These are phyloP conservation scores for Clinocottus analis DNA, from an alignment of 2,113 vertebrate genomes.

Conservation along the genomic window DNA sequence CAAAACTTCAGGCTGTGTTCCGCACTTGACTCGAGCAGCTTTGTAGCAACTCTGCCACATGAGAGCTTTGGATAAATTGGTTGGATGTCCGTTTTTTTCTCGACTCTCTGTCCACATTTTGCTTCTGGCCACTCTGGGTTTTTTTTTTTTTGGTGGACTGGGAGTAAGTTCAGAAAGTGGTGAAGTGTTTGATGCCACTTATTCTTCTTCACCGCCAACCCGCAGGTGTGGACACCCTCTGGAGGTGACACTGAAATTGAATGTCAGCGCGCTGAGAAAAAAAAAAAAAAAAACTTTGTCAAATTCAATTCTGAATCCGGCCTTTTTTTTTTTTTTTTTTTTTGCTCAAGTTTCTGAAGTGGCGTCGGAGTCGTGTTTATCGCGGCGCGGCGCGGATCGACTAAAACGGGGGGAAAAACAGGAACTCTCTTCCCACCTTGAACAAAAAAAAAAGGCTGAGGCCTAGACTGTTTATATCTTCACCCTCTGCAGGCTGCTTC, in stretches of 20 bases:
- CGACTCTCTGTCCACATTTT: conserved; percentile 43
- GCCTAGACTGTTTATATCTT: conserved; percentile 74
- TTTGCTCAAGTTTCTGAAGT: conserved; percentile 40
- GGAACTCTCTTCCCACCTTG: conserved; percentile 66
- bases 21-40: conserved; percentile 32
- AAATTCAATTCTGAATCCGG: conserved; percentile 59
- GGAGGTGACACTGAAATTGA: conserved; percentile 73
- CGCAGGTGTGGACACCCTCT: conserved; percentile 56
- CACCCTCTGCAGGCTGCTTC: conserved; percentile 68
- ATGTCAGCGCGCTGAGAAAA: conserved; percentile 33
- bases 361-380: conserved; percentile 51
- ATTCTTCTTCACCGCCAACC: conserved; percentile 68
- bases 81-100: conserved; percentile 44
- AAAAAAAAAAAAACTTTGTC: conserved; percentile 70
- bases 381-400: conserved; percentile 32
- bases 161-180: conserved; percentile 64
- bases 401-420: conserved; percentile 35
- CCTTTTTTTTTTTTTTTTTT: conserved; percentile 1
- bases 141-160: conserved; percentile 38
- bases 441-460: conserved; percentile 42
- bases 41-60: conserved; percentile 51
- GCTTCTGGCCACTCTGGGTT: conserved; percentile 41
- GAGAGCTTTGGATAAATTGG: conserved; percentile 53
- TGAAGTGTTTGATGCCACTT: conserved; percentile 71
- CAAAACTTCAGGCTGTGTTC: conserved; percentile 19